Evolutionary conservation across 1,140 invertebrate species (phyloP).

Genomic region (Bombus picipes): DNA sequence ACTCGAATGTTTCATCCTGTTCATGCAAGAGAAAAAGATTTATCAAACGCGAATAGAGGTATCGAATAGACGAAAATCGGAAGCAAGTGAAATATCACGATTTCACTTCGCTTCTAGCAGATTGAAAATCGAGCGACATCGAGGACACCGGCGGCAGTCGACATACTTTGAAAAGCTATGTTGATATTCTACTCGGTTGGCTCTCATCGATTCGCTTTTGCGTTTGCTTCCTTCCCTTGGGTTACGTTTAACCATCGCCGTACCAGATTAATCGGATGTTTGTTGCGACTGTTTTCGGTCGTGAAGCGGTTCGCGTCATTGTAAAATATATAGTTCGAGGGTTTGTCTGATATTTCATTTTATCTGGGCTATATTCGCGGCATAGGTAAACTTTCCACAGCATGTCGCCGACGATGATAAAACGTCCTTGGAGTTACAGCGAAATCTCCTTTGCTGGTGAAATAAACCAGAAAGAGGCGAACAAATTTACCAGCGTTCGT

Average conservation of each 20-base stretch:
- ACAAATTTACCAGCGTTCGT: constrained; percentile 20
- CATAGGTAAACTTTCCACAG: too few relatives aligned
- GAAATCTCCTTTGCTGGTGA: too few relatives aligned
- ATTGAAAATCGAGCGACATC: background rate
- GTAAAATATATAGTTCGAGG: background rate
- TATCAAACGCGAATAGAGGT: too few relatives aligned
- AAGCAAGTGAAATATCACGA: background rate
- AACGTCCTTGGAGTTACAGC: background rate
- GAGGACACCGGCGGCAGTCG: too few relatives aligned
- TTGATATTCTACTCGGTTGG: constrained; percentile 50
- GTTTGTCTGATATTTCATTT: background rate
- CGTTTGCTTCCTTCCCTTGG: constrained; percentile 6
- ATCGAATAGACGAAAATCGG: background rate
- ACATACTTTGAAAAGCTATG: constrained; percentile 20
- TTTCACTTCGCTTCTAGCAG: background rate
- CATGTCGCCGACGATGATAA: background rate
- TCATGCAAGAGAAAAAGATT: too few relatives aligned
- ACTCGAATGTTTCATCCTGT: too few relatives aligned
- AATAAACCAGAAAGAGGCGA: background rate
- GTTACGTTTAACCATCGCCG: background rate
- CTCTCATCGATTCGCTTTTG: background rate
- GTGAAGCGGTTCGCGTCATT: background rate
- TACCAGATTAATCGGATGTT: background rate
- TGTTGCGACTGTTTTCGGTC: background rate
- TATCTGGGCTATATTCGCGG: background rate